These are phyloP conservation scores for Carcinoscorpius rotundicauda DNA, from an alignment of 1,140 invertebrate genomes.

Conservation along the genomic window DNA sequence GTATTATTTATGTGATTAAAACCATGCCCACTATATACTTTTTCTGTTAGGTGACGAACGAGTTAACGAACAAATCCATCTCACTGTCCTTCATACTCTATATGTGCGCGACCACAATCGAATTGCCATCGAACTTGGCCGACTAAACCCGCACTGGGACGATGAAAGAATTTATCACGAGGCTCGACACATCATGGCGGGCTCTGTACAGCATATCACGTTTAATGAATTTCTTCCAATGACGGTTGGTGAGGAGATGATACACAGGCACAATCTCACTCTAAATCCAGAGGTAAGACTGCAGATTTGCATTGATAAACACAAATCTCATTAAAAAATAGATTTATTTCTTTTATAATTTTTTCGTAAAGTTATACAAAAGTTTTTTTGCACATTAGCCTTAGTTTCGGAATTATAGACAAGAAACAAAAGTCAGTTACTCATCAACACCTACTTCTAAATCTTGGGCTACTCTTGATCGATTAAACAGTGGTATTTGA, in stretches of 20 bases:
- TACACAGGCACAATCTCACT: slow-evolving; percentile 23
- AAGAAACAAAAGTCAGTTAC: too few species aligned
- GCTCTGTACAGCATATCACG: slow-evolving; percentile 38
- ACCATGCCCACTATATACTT: too few species aligned
- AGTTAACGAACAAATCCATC: slow-evolving; percentile 39
- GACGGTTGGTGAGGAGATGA: slow-evolving; percentile 30
- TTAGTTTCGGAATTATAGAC: too few species aligned
- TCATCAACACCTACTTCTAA: too few species aligned
- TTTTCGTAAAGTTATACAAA: too few species aligned
- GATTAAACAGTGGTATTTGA: too few species aligned
- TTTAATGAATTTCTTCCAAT: slow-evolving; percentile 38
- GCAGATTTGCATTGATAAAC: too few species aligned
- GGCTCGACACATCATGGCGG: slow-evolving; percentile 36
- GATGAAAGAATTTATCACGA: slow-evolving; percentile 43
- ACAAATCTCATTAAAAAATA: too few species aligned
- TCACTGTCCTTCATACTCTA: slow-evolving; percentile 36
- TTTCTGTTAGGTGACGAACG: slow-evolving; percentile 37
- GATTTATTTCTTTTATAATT: too few species aligned
- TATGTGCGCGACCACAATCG: slow-evolving; percentile 42
- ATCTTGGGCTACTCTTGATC: too few species aligned
- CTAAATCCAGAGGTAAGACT: slow-evolving; percentile 7
- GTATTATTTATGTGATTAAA: too few species aligned
- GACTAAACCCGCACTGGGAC: slow-evolving; percentile 44
- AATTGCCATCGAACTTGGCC: slow-evolving; percentile 57
- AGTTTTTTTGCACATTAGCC: too few species aligned